Evolutionary conservation across 1,140 invertebrate genomes (phyloP).

Genomic region (Coelopa frigida): DNA sequence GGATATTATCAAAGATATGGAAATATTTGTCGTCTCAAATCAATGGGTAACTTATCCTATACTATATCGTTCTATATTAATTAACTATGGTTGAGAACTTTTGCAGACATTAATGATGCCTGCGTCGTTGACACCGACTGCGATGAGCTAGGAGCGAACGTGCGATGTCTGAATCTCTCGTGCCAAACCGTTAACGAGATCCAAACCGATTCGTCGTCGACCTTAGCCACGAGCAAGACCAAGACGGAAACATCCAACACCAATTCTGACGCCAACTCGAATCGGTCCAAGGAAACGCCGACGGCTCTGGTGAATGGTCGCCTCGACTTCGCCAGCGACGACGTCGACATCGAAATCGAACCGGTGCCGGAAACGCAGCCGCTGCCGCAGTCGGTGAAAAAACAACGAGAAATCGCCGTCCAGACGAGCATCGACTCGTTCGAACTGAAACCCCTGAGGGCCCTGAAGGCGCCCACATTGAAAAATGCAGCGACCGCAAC

Average conservation of each 20-base stretch:
- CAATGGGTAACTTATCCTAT: slow-evolving; percentile 31
- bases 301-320: slow-evolving; percentile 3
- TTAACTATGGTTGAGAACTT: not conserved
- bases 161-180: slow-evolving; percentile 25
- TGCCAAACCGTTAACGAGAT: slow-evolving; percentile 29
- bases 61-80: not conserved
- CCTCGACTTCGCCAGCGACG: not conserved
- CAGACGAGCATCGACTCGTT: slow-evolving; percentile 38
- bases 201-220: not conserved
- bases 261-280: slow-evolving; percentile 9
- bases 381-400: not conserved
- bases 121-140: slow-evolving; percentile 42
- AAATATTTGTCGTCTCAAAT: slow-evolving; percentile 44
- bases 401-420: slow-evolving; percentile 34
- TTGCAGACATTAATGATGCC: slow-evolving; percentile 36
- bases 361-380: slow-evolving; percentile 10
- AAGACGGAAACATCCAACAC: slow-evolving; percentile 12
- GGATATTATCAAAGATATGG: slow-evolving; percentile 44
- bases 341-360: slow-evolving; percentile 7
- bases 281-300: slow-evolving; percentile 5
- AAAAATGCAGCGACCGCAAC: slow-evolving; percentile 25
- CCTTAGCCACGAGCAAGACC: slow-evolving; percentile 3
- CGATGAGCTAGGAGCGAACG: slow-evolving; percentile 29
- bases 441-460: slow-evolving; percentile 27
- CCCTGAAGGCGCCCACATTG: slow-evolving; percentile 12